Conservation (phyloP, 64 coral and sea anemone species). For the Montipora foliosa region DNA sequence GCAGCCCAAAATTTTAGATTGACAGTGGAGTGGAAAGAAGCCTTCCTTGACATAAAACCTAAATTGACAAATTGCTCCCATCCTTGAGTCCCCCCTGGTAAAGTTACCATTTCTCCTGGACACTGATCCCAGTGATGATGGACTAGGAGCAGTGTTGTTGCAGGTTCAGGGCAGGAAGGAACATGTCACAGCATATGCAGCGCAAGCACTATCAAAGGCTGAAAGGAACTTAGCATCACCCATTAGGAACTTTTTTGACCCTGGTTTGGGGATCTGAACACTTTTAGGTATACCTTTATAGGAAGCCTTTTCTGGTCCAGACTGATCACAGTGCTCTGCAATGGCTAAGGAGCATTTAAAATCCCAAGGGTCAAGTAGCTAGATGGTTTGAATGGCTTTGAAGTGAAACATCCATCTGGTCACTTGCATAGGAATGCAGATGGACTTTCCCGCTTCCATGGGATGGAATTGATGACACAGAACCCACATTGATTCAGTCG, state of each 20-base stretch:
- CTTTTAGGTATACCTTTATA: constrained; percentile 69
- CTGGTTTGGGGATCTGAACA: constrained; percentile 45
- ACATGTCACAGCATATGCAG: constrained; percentile 55
- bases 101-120: constrained; percentile 67
- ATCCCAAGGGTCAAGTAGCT: constrained; percentile 64
- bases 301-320: constrained; percentile 29
- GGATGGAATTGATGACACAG: no score
- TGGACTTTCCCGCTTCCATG: constrained; percentile 46
- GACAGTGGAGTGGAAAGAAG: constrained; percentile 50
- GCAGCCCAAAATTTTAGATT: constrained; percentile 56
- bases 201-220: constrained; percentile 26
- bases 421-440: constrained; percentile 67
- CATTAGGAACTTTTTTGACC: constrained; percentile 40
- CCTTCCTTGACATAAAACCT: constrained; percentile 19
- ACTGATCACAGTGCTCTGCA: constrained; percentile 68
- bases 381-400: constrained; percentile 64
- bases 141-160: constrained; percentile 59
- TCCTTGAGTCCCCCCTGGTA: constrained; percentile 41
- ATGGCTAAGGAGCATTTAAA: constrained; percentile 65
- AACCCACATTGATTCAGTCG: not conserved
- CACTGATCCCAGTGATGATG: constrained; percentile 63
- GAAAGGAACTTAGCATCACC: constrained; percentile 59
- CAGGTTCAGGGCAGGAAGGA: constrained; percentile 48
- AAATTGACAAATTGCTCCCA: not conserved
- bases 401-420: constrained; percentile 51